Evolutionary conservation across 2,113 vertebrate species (phyloP), one percentile per base, ranked within the genome.

Genomic region (Xenopus laevis): DNA sequence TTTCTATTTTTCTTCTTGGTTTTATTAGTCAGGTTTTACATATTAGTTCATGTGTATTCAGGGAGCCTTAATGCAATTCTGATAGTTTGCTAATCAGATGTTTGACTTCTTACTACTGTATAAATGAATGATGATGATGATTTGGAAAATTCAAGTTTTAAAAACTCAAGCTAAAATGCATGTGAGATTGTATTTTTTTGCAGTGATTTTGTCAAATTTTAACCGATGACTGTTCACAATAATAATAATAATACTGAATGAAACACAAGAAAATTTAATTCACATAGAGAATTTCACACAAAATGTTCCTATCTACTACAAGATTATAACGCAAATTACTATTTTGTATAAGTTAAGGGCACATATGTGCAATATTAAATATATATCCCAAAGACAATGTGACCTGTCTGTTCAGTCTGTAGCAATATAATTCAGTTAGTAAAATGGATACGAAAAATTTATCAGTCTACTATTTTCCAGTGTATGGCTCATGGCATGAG

Each of bases 341-440:
- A 86, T 82, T 89, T 72, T 85, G 87, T 84, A 91, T 92, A 92
- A 92, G 87, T 93, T 92, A 93, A 91, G 86, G 89, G 87, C 89
- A 90, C 78, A 79, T 80, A 20, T 90, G 84, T 84, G 86, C 89
- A 85, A 90, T 84, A 88, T 92, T 91, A 91, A 92, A 93, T 92
- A 92, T 27, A 27, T 86, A 88, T 90, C 87, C 91, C 86, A 71
- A 81, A 81, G 88, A 87, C 89, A 89, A 88, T 87, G 90, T 89
- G 89, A 83, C 89, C 90, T 85, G 79, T 81, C 86, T 89, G 85
- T 89, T 89, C 87, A 87, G 81, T 84, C 84, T 82, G 79, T 85
- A 84, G 87, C 85, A 84, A n/a, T 23, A 47, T 70, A 77, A 64
- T 77, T 33, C 66, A 64, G 50, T 68, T 64, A 77, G 50, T 53